Percentiles rank a stretch among this genome's conserved stretches.
These are phyloP conservation scores for Limnodromus scolopaceus DNA, from an alignment of 2,797 vertebrate genomes.

Conservation along the genomic window DNA sequence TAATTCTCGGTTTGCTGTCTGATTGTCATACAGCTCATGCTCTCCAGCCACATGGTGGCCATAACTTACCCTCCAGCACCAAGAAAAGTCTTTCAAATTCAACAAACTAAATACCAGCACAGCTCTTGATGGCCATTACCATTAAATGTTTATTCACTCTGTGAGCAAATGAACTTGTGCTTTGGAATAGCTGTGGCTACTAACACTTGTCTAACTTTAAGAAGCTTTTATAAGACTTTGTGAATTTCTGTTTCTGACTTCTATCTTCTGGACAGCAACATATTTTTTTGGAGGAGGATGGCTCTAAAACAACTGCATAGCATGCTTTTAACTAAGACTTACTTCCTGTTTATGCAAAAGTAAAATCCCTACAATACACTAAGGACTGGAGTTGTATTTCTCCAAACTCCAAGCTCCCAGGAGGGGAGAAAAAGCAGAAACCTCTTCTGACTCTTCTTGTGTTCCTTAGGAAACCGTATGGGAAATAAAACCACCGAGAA, in stretches of 20 bases:
- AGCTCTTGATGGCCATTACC: not conserved
- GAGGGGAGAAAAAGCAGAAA: not conserved
- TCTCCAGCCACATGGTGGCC: not conserved
- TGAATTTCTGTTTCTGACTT: not conserved
- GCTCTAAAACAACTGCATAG: not conserved
- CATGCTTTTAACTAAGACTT: not conserved
- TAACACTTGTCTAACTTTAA: not conserved
- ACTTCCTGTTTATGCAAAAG: not conserved
- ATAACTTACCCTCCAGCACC: not conserved
- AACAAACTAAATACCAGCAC: not conserved
- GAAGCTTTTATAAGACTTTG: not conserved
- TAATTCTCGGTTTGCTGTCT: not conserved
- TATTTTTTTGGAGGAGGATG: not conserved
- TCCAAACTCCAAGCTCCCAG: not conserved
- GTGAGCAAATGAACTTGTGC: not conserved
- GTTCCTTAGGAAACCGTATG: not conserved
- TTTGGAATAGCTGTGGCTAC: not conserved
- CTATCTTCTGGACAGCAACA: not conserved
- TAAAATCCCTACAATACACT: not conserved
- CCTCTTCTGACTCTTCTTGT: not conserved
- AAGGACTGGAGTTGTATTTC: not conserved
- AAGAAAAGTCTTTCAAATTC: not conserved
- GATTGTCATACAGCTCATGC: not conserved
- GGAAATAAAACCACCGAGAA: not conserved
- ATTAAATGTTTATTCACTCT: not conserved